Conservation (phyloP, 2,888 invertebrate species). For the Bellardia bayeri region DNA sequence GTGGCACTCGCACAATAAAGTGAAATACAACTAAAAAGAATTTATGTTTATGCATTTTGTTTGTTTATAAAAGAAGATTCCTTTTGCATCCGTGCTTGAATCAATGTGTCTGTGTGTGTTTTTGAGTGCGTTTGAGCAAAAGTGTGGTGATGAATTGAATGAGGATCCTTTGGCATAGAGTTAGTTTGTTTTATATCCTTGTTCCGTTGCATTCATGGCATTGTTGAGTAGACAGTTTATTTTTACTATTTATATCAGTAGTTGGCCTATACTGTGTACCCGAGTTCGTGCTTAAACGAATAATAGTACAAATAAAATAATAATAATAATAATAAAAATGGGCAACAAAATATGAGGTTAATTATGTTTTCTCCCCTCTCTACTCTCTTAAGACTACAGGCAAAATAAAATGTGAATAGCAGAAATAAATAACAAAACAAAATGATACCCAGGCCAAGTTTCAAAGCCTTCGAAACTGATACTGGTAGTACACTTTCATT, state of each 20-base stretch:
- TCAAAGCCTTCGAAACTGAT: slow-evolving; percentile 36
- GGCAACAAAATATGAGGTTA: slow-evolving; percentile 61
- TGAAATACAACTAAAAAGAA: slow-evolving; percentile 16
- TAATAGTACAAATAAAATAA: not conserved
- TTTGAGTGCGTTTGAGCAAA: not conserved
- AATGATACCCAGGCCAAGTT: slow-evolving; percentile 40
- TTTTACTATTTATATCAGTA: not conserved
- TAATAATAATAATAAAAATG: slow-evolving; percentile 9
- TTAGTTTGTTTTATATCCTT: not conserved
- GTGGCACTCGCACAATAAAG: slow-evolving; percentile 16
- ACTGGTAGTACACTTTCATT: not conserved
- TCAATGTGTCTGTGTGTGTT: not conserved
- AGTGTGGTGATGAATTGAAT: slow-evolving; percentile 30
- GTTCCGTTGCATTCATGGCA: not conserved
- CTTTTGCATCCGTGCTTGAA: not conserved
- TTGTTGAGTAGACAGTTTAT: slow-evolving; percentile 37
- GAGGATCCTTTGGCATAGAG: slow-evolving; percentile 3
- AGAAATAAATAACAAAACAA: slow-evolving; percentile 16
- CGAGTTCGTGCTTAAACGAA: slow-evolving; percentile 19
- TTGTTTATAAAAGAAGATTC: slow-evolving; percentile 29
- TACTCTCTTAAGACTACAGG: not conserved
- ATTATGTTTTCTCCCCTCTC: slow-evolving; percentile 50
- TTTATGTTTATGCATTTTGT: slow-evolving; percentile 66
- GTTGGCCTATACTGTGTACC: not conserved
- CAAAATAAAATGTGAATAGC: slow-evolving; percentile 44